Evolutionary conservation across 2,113 vertebrate species (phyloP), one percentile per base, ranked within the genome.

Genomic region (Ptychochromis oligacanthus): DNA sequence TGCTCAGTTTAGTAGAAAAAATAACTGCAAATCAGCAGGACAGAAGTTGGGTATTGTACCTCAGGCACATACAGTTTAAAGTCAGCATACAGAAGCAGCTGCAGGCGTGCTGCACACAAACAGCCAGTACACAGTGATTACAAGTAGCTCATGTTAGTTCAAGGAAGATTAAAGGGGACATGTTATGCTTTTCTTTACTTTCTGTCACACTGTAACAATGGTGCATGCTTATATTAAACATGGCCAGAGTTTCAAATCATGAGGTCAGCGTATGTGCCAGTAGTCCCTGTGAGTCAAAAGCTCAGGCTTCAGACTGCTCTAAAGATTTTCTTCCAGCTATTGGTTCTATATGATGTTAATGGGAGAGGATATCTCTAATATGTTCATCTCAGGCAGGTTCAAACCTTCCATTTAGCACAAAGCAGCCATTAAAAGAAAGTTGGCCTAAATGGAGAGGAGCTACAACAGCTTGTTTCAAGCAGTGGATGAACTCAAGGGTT

Each of bases 21-120:
- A 49, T 15, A 0, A 79, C 77, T 77, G 84, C 56, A 87, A 90
- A 89, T 76, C 77, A 89, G 46, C 76, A 87, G 75, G 83, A 82
- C 34, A 3, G 84, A 46, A 74, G 79, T 72, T 79, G 43, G 85
- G 79, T 80, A 20, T 34, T 72, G 77, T 82, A 88, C 82, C 79
- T 87, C 85, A 89, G 91, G 91, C 90, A 87, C 83, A 77, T 74
- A 85, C 78, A 88, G 83, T 72, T 82, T 67, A 38, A 59, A 81
- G 57, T 82, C 46, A 60, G 79, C 55, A 55, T 49, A 87, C 80
- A 83, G 75, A 80, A 86, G 70, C 75, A 76, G 80, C 75, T 57
- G 59, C 58, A 90, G 36, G 76, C 43, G 1, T 57, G 74, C 61
- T 79, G 54, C 55, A 86, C 20, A 77, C 80, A 57, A 22, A 81